Evolutionary conservation across 92 coral and sea anemone species (phyloP), one percentile per base, ranked within the genome.

Genomic region (Ricordea florida): DNA sequence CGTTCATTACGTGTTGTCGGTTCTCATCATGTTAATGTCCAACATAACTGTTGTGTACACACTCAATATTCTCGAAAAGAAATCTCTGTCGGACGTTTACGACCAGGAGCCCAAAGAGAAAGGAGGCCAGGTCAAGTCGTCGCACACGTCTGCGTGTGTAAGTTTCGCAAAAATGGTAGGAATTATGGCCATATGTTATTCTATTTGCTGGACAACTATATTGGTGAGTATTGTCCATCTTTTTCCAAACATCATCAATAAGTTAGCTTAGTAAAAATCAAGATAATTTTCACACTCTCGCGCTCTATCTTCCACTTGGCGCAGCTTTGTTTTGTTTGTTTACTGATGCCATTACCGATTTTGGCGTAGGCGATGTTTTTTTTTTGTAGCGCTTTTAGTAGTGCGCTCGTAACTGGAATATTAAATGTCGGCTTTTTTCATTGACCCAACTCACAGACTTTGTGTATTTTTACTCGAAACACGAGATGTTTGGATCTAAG

Each of bases 141-240:
- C 74, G 28, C 61, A 57, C 10, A 61, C 75, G 7, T 79, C 89
- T 29, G 97, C 97, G 25, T 91, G 93, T 30, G 66, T 91, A 28
- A 91, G 87, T 43, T 91, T 91, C 46, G 97, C 97, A 7, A 91
- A 91, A 72, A 91, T 91, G 97, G 97, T 91, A n/a, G 90, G 82
- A 4, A 74, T 91, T 11, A 57, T 91, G 73, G 88, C 97, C 5
- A 58, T 91, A 24, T 91, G 97, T 59, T 91, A 91, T 45, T 67
- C 97, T n/a, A 17, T 87, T 6, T 91, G 97, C 37, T 91, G 97
- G 97, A 87, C 93, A 7, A 83, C 76, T 23, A 83, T 91, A 48
- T 63, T 91, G 97, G 97, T 91, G 53, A 83, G 97, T 88, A 35
- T 7, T 68, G 38, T 11, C 17, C 17, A 53, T 46, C 40, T 44